These are phyloP conservation scores for Caenorhabditis sp. DNA, from an alignment of 2,888 invertebrate species.

Conservation along the genomic window DNA sequence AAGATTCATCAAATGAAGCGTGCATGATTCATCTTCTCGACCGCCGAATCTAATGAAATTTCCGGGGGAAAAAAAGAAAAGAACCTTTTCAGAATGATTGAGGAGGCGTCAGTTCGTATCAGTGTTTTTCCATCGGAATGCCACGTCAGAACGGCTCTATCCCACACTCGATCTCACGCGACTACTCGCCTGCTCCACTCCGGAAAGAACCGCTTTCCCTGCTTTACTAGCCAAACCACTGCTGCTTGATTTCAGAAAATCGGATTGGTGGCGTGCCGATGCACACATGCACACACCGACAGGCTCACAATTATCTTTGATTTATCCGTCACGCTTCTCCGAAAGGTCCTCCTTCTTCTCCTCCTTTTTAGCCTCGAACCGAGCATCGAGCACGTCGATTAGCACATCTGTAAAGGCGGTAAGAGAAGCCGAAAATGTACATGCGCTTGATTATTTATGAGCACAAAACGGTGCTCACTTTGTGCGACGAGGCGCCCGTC, in stretches of 20 bases:
- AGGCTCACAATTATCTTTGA: constrained; percentile 33
- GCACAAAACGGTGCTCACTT: constrained; percentile 37
- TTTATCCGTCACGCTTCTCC: constrained; percentile 25
- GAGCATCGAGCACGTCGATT: constrained; percentile 31
- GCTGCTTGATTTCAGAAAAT: constrained; percentile 24
- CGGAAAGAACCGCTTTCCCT: constrained; percentile 11
- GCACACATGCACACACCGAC: constrained; percentile 18
- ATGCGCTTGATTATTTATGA: constrained; percentile 46
- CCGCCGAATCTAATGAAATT: too few relatives aligned
- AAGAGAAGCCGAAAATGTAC: constrained; percentile 22
- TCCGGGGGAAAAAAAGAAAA: not conserved
- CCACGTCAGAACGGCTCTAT: constrained; percentile 40
- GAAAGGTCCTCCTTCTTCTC: not conserved
- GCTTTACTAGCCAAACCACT: constrained; percentile 12
- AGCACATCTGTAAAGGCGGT: constrained; percentile 19
- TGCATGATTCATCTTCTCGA: too few relatives aligned
- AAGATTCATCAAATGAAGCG: too few relatives aligned
- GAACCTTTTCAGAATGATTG: not conserved
- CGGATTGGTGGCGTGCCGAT: constrained; percentile 24
- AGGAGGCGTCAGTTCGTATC: not conserved
- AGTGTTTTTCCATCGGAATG: too few relatives aligned
- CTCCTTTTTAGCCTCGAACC: too few relatives aligned
- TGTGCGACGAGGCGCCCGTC: constrained; percentile 4
- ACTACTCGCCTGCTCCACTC: too few relatives aligned
- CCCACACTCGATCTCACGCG: constrained; percentile 27